Evolutionary conservation across 2,113 vertebrate genomes (phyloP), one percentile per base, ranked within the genome.

Genomic region (Abramis brama): DNA sequence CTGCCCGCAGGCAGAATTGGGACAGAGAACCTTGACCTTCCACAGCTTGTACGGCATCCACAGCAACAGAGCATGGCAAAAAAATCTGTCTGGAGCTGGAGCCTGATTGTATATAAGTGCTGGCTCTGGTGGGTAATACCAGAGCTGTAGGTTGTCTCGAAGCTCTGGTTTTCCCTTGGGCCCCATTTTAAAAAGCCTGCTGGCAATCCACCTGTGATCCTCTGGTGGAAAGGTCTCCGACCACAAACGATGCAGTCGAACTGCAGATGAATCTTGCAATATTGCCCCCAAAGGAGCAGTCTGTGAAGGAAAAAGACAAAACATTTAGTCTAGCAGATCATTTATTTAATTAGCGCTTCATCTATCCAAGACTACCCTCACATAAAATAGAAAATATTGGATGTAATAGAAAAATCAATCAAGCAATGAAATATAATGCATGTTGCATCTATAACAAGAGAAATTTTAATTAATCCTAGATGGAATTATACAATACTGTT

Each of bases 21-120:
- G 43, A 45, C 43, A 45, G 43, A 45, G 8, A 45, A 45, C 43
- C 43, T 45, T 47, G 15, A 79, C 84, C 6, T 19, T 79, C 76
- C 76, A 71, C 76, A 85, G 23, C 27, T 39, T 85, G 15, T 79
- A 85, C 1, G 75, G 75, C 84, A 85, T 85, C 84, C 74, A 85
- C 15, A 66, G 33, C 39, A 79, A 62, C 50, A 85, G 75, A 33
- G 23, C 33, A 33, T 33, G 33, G 33, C 33, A 33, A 33, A 33
- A 33, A 33, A 33, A 33, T 33, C 33, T 33, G 33, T 33, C 33
- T 33, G 33, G 33, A 33, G 33, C 33, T 33, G 33, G 33, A 33
- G 33, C 33, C 33, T 33, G 33, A 33, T 33, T 33, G 33, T 4
- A 33, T 0, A 33, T 33, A 33, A 33, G 33, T 4, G 33, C 33